Conservation (phyloP, 2,113 vertebrate genomes). For the Prionailurus viverrinus region DNA sequence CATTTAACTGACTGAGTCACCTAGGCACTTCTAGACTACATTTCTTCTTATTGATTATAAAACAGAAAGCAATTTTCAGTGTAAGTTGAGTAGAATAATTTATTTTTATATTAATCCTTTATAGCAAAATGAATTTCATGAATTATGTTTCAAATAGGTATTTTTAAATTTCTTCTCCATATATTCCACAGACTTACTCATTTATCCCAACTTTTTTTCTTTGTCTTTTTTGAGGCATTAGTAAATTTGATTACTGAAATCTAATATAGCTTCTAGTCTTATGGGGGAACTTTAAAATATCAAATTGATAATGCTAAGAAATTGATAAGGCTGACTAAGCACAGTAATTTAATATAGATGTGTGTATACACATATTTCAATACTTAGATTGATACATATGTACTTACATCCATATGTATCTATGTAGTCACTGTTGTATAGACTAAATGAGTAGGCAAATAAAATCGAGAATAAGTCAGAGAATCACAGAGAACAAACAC, state of each 20-base stretch:
- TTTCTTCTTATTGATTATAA: slow-evolving; percentile 23
- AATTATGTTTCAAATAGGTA: not conserved
- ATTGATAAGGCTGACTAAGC: not conserved
- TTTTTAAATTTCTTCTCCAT: not conserved
- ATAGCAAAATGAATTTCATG: not conserved
- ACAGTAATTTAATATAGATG: not conserved
- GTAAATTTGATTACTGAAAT: not conserved
- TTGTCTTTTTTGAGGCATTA: not conserved
- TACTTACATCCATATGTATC: not conserved
- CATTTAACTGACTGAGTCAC: too few species aligned
- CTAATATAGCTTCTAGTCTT: not conserved
- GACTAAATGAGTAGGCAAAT: not conserved
- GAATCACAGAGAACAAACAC: not conserved
- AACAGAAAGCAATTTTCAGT: not conserved
- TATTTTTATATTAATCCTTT: not conserved
- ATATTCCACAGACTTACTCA: not conserved
- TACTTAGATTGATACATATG: not conserved
- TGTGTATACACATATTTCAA: not conserved
- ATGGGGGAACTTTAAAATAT: not conserved
- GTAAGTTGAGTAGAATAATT: not conserved
- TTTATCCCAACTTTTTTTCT: not conserved
- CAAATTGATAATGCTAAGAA: not conserved
- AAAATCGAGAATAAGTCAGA: not conserved
- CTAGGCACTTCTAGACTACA: not conserved
- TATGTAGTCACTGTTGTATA: not conserved